Conservation (phyloP, 1,140 invertebrate genomes). For the Meteorus sp. region DNA sequence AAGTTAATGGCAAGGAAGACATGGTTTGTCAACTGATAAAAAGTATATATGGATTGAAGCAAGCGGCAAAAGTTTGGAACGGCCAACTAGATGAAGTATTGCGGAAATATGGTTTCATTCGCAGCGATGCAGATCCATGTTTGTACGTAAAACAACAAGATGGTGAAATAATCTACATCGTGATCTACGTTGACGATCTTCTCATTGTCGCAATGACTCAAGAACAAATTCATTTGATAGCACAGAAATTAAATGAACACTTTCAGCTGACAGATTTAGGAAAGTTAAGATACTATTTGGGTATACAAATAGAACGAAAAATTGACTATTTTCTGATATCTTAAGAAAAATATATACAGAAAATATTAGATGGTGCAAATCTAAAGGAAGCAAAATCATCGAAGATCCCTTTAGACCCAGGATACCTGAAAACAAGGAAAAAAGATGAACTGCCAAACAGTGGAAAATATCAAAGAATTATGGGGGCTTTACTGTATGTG, state of each 20-base stretch:
- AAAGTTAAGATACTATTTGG: not conserved
- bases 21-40: not conserved
- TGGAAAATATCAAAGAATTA: constrained; percentile 31
- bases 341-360: constrained; percentile 30
- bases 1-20: not conserved
- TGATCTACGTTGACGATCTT: constrained; percentile 27
- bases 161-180: not conserved
- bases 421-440: not conserved
- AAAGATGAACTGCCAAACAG: not conserved
- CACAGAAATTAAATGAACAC: not conserved
- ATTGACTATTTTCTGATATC: constrained; percentile 14
- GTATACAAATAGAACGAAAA: constrained; percentile 1
- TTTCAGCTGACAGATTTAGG: constrained; percentile 23
- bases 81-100: constrained; percentile 5
- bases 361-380: constrained; percentile 30
- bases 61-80: constrained; percentile 23
- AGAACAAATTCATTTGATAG: not conserved
- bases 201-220: not conserved
- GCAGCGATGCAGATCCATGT: constrained; percentile 11
- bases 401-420: constrained; percentile 25
- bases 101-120: not conserved
- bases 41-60: not conserved
- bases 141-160: constrained; percentile 11
- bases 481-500: constrained; percentile 43
- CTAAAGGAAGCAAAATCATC: constrained; percentile 30